phyloP scores from a whole-genome alignment of 2,113 vertebrate genomes.

The Haemorhous mexicanus region DNA sequence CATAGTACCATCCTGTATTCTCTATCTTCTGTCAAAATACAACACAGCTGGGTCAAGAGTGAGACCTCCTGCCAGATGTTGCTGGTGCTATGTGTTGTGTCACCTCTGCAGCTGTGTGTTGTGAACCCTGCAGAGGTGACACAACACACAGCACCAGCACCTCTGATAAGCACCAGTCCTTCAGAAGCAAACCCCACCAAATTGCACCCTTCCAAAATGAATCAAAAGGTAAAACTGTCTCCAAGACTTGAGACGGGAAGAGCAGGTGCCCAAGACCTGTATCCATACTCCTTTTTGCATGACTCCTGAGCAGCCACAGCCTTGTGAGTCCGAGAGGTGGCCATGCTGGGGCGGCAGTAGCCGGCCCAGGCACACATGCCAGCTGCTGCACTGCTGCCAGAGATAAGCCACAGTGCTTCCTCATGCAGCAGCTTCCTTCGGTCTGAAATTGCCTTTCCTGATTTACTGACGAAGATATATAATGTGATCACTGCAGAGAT shows the following conservation, averaged over 20 bases:
- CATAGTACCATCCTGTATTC: background rate
- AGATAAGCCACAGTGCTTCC: background rate
- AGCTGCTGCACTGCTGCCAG: background rate
- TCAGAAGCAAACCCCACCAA: background rate
- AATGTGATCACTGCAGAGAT: slow-evolving; percentile 4
- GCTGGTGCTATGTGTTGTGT: no score
- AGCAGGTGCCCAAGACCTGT: background rate
- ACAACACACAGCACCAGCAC: background rate
- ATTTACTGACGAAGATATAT: background rate
- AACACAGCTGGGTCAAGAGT: background rate
- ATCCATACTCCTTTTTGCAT: accelerated
- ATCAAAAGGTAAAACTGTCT: background rate
- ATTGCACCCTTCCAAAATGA: accelerated
- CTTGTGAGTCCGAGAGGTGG: background rate
- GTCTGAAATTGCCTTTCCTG: background rate
- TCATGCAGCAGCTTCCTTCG: accelerated
- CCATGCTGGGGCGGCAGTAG: accelerated
- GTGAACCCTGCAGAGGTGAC: background rate
- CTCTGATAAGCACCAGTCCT: background rate
- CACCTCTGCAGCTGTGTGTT: no score
- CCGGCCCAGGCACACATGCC: background rate
- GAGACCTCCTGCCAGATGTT: background rate
- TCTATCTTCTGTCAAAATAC: background rate
- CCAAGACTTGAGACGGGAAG: accelerated
- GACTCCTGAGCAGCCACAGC: background rate